Conservation (phyloP, 2,113 vertebrate species). For the Galemys pyrenaicus region DNA sequence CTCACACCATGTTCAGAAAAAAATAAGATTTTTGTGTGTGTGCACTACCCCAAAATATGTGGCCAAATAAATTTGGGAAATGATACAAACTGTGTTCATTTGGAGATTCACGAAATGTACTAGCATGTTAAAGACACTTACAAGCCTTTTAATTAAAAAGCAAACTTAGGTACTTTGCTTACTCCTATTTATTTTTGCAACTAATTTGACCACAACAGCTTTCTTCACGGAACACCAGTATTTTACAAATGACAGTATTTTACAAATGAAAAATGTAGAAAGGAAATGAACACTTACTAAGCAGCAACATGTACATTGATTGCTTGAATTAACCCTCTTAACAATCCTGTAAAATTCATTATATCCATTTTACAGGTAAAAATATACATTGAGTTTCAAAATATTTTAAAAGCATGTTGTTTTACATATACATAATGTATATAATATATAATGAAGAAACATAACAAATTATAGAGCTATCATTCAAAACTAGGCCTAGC, state of each 20-base stretch:
- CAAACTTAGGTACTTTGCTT: not conserved
- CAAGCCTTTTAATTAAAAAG: constrained; percentile 27
- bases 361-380: not conserved
- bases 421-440: not conserved
- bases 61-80: constrained; percentile 51
- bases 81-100: constrained; percentile 2
- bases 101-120: constrained; percentile 22
- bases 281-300: constrained; percentile 34
- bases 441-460: not conserved
- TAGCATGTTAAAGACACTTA: not conserved
- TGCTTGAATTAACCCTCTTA: constrained; percentile 7
- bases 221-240: not conserved
- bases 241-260: constrained; percentile 29
- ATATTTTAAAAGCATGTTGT: constrained; percentile 19
- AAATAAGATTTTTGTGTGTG: constrained; percentile 23
- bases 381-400: constrained; percentile 13
- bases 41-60: constrained; percentile 5
- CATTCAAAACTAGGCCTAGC: not conserved
- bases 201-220: constrained; percentile 14
- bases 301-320: not conserved
- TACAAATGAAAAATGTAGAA: constrained; percentile 2
- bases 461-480: not conserved
- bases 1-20: constrained; percentile 9
- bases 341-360: not conserved
- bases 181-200: constrained; percentile 33